Conservation (phyloP, 1,140 invertebrate species). For the Drosophila sulfurigaster region DNA sequence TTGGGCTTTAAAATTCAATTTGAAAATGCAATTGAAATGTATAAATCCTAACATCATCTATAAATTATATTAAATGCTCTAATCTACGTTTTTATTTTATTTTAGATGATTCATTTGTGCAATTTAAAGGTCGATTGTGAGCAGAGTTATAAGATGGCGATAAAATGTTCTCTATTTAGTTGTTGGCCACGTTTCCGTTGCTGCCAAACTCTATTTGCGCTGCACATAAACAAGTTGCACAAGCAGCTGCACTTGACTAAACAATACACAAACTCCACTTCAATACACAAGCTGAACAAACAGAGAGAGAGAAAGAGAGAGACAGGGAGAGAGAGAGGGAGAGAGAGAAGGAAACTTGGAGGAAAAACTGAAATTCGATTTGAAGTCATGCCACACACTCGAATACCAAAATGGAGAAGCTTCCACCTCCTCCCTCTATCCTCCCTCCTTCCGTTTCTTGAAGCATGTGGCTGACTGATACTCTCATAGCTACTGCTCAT, state of each 20-base stretch:
- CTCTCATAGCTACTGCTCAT: conserved; percentile 48
- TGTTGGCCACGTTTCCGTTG: conserved; percentile 28
- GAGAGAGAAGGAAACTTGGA: conserved; percentile 17
- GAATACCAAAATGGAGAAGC: conserved; percentile 36
- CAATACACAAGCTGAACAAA: conserved; percentile 20
- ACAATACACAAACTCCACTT: conserved; percentile 68
- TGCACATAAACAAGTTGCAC: conserved; percentile 72
- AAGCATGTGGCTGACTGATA: conserved; percentile 37
- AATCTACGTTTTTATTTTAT: neutral
- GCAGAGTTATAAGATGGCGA: conserved; percentile 16
- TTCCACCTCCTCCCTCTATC: neutral
- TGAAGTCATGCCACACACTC: conserved; percentile 57
- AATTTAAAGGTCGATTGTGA: conserved; percentile 11
- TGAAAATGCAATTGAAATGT: too few species aligned
- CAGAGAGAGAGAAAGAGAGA: conserved; percentile 16
- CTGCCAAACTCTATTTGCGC: conserved; percentile 57
- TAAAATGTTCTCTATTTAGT: conserved; percentile 28
- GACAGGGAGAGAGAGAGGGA: conserved; percentile 9
- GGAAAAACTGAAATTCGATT: conserved; percentile 69
- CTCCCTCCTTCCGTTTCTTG: neutral
- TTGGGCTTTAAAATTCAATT: too few species aligned
- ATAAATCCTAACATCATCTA: too few species aligned
- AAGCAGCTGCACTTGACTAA: conserved; percentile 78
- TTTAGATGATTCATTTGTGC: neutral
- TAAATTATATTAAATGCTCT: too few species aligned